phyloP scores from a whole-genome alignment of 2,888 invertebrate genomes.

The Heliconius hortense region DNA sequence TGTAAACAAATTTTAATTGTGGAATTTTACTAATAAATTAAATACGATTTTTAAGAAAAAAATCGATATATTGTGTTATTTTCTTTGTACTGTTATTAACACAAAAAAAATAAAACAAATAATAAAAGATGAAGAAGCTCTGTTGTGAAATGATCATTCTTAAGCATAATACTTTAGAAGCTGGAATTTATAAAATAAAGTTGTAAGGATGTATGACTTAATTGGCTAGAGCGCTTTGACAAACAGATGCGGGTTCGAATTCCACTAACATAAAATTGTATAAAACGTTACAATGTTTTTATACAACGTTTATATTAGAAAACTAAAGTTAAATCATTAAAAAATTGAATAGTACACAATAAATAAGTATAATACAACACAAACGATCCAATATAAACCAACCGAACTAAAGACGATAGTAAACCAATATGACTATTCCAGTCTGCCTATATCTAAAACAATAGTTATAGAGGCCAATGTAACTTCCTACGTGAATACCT shows the following conservation, averaged over 20 bases:
- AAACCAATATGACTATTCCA: slow-evolving; percentile 43
- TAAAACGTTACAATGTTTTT: background rate
- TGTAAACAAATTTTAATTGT: background rate
- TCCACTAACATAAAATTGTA: background rate
- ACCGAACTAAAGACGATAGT: background rate
- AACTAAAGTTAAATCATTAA: background rate
- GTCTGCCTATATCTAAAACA: slow-evolving; percentile 41
- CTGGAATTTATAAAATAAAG: too few relatives aligned
- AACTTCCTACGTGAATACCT: slow-evolving; percentile 60
- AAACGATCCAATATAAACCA: background rate
- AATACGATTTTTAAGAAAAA: background rate
- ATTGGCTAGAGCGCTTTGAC: background rate
- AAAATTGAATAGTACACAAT: background rate
- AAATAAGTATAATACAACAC: background rate
- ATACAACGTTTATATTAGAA: background rate
- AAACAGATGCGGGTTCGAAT: background rate
- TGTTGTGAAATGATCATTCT: too few relatives aligned
- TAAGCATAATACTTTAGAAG: too few relatives aligned
- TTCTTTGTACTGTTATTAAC: too few relatives aligned
- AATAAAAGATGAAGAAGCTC: background rate
- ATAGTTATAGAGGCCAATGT: slow-evolving; percentile 67
- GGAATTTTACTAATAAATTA: background rate
- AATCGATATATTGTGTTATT: background rate
- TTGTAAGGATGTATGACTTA: background rate
- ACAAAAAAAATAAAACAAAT: too few relatives aligned